These are phyloP conservation scores for Catajapyx aquilonaris DNA, from an alignment of 1,140 invertebrate genomes.

Conservation along the genomic window DNA sequence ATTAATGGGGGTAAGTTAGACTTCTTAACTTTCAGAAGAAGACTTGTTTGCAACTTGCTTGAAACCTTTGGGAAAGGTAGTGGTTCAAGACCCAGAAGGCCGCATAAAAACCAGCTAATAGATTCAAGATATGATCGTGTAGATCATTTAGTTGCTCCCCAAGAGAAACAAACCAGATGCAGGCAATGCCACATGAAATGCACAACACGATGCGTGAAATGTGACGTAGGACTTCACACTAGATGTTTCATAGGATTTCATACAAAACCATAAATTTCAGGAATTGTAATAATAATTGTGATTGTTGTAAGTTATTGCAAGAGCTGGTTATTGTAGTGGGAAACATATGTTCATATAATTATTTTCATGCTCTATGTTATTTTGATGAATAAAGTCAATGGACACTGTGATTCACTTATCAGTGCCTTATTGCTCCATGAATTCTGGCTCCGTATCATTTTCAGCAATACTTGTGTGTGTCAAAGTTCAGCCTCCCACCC, in stretches of 20 bases:
- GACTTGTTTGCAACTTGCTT: slow-evolving; percentile 9
- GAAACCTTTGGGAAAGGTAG: slow-evolving; percentile 10
- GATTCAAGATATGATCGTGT: slow-evolving; percentile 10
- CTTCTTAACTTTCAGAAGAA: slow-evolving; percentile 12
- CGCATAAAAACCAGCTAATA: slow-evolving; percentile 1
- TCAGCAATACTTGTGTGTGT: too few species aligned
- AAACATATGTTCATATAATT: too few species aligned
- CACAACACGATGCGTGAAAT: slow-evolving; percentile 10
- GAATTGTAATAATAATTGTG: too few species aligned
- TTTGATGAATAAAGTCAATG: too few species aligned
- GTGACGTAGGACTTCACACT: slow-evolving; percentile 10
- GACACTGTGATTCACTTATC: too few species aligned
- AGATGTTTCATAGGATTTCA: slow-evolving; percentile 12
- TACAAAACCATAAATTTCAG: slow-evolving; percentile 7
- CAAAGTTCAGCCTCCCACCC: too few species aligned
- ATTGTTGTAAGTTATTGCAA: too few species aligned
- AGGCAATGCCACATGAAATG: slow-evolving; percentile 10
- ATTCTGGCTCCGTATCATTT: too few species aligned
- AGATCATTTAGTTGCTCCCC: slow-evolving; percentile 12
- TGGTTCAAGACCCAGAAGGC: slow-evolving; percentile 7
- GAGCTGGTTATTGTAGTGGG: too few species aligned
- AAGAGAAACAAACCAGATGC: slow-evolving; percentile 12
- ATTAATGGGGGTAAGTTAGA: slow-evolving; percentile 11
- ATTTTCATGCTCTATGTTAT: too few species aligned
- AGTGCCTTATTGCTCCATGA: too few species aligned